Base-by-base conservation (phyloP, 1,140 invertebrate species). In the Caenorhabditis remanei region DNA sequence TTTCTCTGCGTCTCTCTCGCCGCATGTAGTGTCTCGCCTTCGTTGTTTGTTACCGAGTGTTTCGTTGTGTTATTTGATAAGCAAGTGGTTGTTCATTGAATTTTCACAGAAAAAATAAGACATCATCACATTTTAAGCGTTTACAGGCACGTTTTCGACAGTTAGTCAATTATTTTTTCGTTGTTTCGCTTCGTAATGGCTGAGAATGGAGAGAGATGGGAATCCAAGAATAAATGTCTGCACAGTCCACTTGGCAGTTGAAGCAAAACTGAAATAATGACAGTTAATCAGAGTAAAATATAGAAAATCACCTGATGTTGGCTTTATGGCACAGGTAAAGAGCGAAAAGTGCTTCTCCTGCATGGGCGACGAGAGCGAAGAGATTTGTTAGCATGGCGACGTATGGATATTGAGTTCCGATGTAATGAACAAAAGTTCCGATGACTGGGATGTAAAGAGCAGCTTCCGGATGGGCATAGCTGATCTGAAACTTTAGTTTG, bases 181-280 rank as follows among this genome's bases (percentile, higher is more conserved):
- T 65, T 87, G 67, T 41, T 88, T 87, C 7, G 87, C 90, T 55
- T 75, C 50, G 61, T 84, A 65, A 14, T 48, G 21, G 46, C 87
- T 55, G 32, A 89, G 67, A 43, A 87, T 88, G 4, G 41, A 41
- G 7, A 90, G 87, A 4, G 90, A 91, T n/a, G 90, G 91, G 61
- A 89, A 91, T 16, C 90, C 90, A 24, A 91, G 48, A 63, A 91
- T 87, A 61, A 92, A 90, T 6, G 90, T 91, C 79, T 91, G 90
- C 11, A 91, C 32, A 63, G 91, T 89, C 90, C 90, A 91, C 85
- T 91, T 90, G 55, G 91, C 85, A 13, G 90, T 32, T 21, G 87
- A 86, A 13, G 86, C 75, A 32, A 84, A 87, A 58, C 85, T 85
- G 61, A 67, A 85, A 56, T 21, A 14, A 40, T 16, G 21, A 43